Evolutionary conservation across 2,113 vertebrate genomes (phyloP).

Genomic region (Taurulus bubalis): DNA sequence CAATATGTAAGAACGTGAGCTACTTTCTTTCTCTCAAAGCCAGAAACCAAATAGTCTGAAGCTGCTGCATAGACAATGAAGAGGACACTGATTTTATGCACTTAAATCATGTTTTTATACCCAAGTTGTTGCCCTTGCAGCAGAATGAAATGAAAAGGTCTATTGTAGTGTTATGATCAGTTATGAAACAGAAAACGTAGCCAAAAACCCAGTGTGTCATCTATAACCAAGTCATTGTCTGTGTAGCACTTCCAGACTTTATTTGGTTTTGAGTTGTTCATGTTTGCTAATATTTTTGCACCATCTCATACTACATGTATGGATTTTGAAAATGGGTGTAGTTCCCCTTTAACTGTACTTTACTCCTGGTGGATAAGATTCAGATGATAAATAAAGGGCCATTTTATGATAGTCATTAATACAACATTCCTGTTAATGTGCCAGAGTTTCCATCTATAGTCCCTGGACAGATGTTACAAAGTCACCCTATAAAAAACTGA

Average conservation of each 20-base stretch:
- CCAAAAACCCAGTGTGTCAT: too few relatives aligned
- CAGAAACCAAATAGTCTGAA: background rate
- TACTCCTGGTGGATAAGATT: background rate
- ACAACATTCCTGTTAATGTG: too few relatives aligned
- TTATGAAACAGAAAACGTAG: background rate
- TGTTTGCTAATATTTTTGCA: too few relatives aligned
- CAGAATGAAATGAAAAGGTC: background rate
- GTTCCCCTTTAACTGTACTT: background rate
- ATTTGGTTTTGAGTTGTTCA: too few relatives aligned
- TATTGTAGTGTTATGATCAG: background rate
- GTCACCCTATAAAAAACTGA: too few relatives aligned
- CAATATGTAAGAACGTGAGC: background rate
- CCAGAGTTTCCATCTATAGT: too few relatives aligned
- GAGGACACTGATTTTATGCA: background rate
- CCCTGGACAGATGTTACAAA: too few relatives aligned
- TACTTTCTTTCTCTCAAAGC: background rate
- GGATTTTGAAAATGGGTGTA: too few relatives aligned
- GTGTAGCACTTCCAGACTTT: background rate
- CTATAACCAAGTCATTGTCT: background rate
- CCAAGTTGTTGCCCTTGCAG: background rate
- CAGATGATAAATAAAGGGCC: too few relatives aligned
- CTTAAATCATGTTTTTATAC: background rate
- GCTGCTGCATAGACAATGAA: background rate
- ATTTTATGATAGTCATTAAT: too few relatives aligned
- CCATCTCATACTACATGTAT: too few relatives aligned